Evolutionary conservation across 2,797 vertebrate species (phyloP).

Genomic region (Sebastes flavidus): DNA sequence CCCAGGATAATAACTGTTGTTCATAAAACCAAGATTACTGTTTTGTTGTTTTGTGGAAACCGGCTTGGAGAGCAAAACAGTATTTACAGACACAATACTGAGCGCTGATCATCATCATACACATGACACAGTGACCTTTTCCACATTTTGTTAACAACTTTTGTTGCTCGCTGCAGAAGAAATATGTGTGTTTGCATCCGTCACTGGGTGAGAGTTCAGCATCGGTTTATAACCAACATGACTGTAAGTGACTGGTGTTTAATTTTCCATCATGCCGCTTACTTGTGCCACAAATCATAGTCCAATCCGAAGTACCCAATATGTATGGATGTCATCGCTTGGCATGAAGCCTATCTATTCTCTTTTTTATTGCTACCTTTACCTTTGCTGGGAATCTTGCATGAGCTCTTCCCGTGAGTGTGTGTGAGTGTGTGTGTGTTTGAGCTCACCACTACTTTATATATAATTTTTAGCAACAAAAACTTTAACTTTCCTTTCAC

Average conservation of each 20-base stretch:
- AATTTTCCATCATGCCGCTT: conserved; percentile 16
- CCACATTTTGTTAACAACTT: conserved; percentile 16
- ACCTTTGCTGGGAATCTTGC: neutral
- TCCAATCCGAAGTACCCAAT: conserved; percentile 22
- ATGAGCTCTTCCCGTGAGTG: neutral
- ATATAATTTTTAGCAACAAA: neutral
- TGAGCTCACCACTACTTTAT: neutral
- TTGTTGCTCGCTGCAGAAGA: neutral
- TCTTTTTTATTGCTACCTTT: neutral
- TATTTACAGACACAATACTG: conserved; percentile 47
- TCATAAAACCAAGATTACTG: conserved; percentile 57
- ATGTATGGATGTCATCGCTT: conserved; percentile 1
- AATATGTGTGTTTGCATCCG: neutral
- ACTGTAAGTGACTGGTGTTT: conserved; percentile 18
- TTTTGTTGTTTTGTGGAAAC: conserved; percentile 51
- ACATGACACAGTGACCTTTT: conserved; percentile 33
- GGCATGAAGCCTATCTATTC: conserved; percentile 1
- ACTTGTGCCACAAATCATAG: conserved; percentile 15
- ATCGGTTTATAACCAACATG: conserved; percentile 33
- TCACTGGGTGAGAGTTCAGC: conserved; percentile 34
- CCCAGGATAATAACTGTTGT: conserved; percentile 67
- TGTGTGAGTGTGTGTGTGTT: too few relatives aligned
- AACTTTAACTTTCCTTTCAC: neutral
- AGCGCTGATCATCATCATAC: conserved; percentile 27
- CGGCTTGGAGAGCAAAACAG: conserved; percentile 44